Evolutionary conservation across 2,797 vertebrate genomes (phyloP).

Genomic region (Acanthurus leucopareius): DNA sequence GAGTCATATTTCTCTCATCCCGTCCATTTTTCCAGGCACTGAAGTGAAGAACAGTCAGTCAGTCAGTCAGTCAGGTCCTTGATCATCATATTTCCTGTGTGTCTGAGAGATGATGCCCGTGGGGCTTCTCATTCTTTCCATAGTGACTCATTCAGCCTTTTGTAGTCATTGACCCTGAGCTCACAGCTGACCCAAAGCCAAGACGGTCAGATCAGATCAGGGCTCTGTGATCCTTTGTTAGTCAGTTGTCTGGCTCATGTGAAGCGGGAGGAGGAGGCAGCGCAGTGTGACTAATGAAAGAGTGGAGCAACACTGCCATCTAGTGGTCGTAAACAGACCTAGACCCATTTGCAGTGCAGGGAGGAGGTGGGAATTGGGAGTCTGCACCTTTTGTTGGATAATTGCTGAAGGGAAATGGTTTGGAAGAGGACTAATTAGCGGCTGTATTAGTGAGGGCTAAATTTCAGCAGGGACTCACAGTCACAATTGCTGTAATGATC

Average conservation of each 20-base stretch:
- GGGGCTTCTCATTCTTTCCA: conserved; percentile 55
- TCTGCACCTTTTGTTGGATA: conserved; percentile 61
- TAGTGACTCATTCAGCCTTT: conserved; percentile 49
- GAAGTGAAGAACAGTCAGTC: conserved; percentile 27
- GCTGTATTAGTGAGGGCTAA: conserved; percentile 63
- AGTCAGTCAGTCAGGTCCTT: conserved; percentile 47
- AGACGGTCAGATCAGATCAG: conserved; percentile 46
- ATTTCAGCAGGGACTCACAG: conserved; percentile 49
- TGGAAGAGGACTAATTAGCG: conserved; percentile 63
- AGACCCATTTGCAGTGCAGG: neutral
- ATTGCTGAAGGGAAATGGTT: conserved; percentile 69
- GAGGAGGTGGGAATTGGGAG: conserved; percentile 45
- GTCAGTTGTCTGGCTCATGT: conserved; percentile 16
- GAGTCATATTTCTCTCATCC: conserved; percentile 17
- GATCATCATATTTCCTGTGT: conserved; percentile 52
- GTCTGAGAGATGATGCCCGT: conserved; percentile 22
- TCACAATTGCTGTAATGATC: conserved; percentile 60
- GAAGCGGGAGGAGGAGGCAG: neutral
- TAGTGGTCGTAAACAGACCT: conserved; percentile 54
- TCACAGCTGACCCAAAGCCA: conserved; percentile 40
- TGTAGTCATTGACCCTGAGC: conserved; percentile 52
- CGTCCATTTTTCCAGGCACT: conserved; percentile 19
- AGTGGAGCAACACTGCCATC: conserved; percentile 74
- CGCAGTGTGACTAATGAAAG: neutral
- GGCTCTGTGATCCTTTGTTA: conserved; percentile 35